Evolutionary conservation across 2,888 invertebrate species (phyloP).

Genomic region (Sialis fuliginosa): DNA sequence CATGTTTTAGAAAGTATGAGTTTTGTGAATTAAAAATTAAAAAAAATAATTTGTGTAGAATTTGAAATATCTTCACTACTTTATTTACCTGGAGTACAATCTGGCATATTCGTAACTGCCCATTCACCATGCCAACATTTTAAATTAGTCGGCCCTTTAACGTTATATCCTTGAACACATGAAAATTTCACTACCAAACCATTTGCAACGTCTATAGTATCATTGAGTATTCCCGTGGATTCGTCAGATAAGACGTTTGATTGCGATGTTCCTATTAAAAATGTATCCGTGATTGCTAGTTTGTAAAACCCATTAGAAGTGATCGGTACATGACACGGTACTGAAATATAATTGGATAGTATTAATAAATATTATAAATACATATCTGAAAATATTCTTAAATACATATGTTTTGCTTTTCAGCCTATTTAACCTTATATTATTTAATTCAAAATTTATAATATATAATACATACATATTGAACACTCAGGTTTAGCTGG

Average conservation of each 20-base stretch:
- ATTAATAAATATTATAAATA: not conserved
- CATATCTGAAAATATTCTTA: not conserved
- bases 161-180: slow-evolving; percentile 54
- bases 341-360: slow-evolving; percentile 22
- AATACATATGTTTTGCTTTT: not conserved
- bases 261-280: slow-evolving; percentile 18
- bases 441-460: too few relatives aligned
- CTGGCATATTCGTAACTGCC: slow-evolving; percentile 57
- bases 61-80: not conserved
- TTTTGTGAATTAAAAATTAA: slow-evolving; percentile 17
- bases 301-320: slow-evolving; percentile 51
- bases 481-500: slow-evolving; percentile 64
- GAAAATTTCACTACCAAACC: slow-evolving; percentile 59
- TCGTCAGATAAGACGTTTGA: slow-evolving; percentile 20
- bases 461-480: slow-evolving; percentile 40
- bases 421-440: too few relatives aligned
- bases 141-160: slow-evolving; percentile 47
- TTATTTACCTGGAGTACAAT: slow-evolving; percentile 50
- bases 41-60: slow-evolving; percentile 13
- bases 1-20: not conserved
- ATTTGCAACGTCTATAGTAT: slow-evolving; percentile 41
- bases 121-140: slow-evolving; percentile 70
- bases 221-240: slow-evolving; percentile 23
- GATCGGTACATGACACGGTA: slow-evolving; percentile 51
- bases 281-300: slow-evolving; percentile 26